Percentiles rank a stretch among this genome's conserved stretches.
Evolutionary conservation across 1,140 invertebrate genomes (phyloP).

Genomic region (Watersipora subatra): DNA sequence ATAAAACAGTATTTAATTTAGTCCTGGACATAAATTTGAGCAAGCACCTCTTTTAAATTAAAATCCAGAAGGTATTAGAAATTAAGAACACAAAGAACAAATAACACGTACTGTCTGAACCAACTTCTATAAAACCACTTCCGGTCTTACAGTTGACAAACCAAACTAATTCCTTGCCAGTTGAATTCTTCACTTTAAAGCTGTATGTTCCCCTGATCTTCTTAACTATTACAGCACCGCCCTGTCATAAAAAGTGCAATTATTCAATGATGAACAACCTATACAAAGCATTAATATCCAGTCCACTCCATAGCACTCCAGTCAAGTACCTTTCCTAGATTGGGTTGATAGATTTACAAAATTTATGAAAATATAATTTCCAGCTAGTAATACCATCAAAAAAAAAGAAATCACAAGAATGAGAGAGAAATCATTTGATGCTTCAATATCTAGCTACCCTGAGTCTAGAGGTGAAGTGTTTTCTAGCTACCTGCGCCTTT

Average conservation of each 20-base stretch:
- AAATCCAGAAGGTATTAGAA: too few species aligned
- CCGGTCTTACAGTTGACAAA: constrained; percentile 76
- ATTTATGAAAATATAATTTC: not conserved
- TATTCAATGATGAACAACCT: not conserved
- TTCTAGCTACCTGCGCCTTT: too few species aligned
- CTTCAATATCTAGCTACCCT: too few species aligned
- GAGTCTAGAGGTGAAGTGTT: too few species aligned
- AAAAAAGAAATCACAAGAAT: not conserved
- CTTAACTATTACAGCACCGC: constrained; percentile 61
- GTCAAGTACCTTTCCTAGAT: not conserved
- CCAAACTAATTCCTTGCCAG: constrained; percentile 67
- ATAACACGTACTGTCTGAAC: constrained; percentile 49
- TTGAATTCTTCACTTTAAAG: constrained; percentile 64
- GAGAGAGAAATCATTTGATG: too few species aligned
- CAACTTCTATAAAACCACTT: constrained; percentile 65
- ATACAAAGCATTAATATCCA: not conserved
- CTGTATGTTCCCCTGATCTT: constrained; percentile 73
- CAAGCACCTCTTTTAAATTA: too few species aligned
- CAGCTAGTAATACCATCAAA: not conserved
- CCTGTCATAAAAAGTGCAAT: constrained; percentile 14
- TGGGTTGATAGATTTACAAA: not conserved
- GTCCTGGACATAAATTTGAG: too few species aligned
- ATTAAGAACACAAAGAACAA: not conserved
- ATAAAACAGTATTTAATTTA: too few species aligned
- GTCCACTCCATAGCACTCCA: not conserved